Conservation (phyloP, 2,888 invertebrate genomes). For the Amphipyra berbera region DNA sequence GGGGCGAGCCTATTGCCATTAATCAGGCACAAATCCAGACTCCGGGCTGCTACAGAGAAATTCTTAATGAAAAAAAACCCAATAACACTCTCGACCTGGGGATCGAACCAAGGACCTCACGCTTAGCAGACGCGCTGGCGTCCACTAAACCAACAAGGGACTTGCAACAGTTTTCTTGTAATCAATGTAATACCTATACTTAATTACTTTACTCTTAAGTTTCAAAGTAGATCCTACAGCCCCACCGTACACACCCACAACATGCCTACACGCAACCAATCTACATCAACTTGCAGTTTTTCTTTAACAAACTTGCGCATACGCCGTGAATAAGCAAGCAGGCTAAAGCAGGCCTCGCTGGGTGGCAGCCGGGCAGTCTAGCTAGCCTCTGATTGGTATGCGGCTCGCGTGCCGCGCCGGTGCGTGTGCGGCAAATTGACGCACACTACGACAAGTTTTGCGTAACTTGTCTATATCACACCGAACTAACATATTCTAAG, state of each 20-base stretch:
- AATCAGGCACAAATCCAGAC: no score
- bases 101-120: no score
- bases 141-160: no score
- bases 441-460: conserved; percentile 43
- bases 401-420: conserved; percentile 51
- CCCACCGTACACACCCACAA: conserved; percentile 2
- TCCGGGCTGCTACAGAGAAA: no score
- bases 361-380: conserved; percentile 82
- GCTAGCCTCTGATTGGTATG: conserved; percentile 67
- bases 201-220: no score
- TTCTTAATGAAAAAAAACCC: no score
- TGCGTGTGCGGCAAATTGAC: conserved; percentile 42
- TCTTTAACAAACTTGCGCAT: conserved; percentile 53
- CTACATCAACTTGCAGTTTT: conserved; percentile 62
- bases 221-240: not conserved
- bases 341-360: conserved; percentile 56
- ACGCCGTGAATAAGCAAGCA: conserved; percentile 52
- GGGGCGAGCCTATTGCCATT: no score
- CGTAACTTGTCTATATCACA: conserved; percentile 35
- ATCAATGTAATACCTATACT: no score
- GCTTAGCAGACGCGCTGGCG: no score
- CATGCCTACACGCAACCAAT: conserved; percentile 40
- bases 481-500: conserved; percentile 10
- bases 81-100: no score
- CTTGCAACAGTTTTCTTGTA: no score